Percentiles rank a stretch among this genome's conserved stretches.
These are phyloP conservation scores for Peromyscus melanophrys DNA, from an alignment of 2,797 vertebrate genomes.

Conservation along the genomic window DNA sequence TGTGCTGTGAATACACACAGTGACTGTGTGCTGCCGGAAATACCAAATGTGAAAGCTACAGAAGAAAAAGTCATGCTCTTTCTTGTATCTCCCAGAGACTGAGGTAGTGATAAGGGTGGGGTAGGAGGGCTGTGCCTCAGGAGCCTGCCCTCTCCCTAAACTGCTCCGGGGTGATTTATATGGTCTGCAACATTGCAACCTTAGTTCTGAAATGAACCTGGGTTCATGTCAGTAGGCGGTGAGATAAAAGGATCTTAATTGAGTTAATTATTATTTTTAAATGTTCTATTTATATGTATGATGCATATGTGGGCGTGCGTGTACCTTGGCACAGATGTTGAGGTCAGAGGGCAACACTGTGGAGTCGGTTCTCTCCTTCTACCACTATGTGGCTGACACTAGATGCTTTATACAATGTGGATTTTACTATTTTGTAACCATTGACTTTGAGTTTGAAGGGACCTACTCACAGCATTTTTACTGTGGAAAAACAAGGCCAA, in stretches of 20 bases:
- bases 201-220: background rate
- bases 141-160: background rate
- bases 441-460: slow-evolving; percentile 8
- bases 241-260: background rate
- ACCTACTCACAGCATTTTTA: background rate
- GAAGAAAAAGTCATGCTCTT: background rate
- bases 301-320: background rate
- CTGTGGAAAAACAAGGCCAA: background rate
- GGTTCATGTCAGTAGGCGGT: background rate
- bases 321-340: background rate
- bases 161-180: background rate
- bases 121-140: background rate
- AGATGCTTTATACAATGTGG: background rate
- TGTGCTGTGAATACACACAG: background rate
- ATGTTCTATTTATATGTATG: background rate
- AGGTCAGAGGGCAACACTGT: background rate
- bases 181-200: background rate
- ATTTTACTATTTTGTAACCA: background rate
- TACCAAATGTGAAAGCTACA: background rate
- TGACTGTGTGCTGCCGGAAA: background rate
- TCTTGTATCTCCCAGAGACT: background rate
- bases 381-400: background rate
- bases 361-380: background rate
- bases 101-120: background rate
- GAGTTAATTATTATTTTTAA: background rate